Evolutionary conservation across 2,113 vertebrate species (phyloP), one percentile per base, ranked within the genome.

Genomic region (Bubo bubo): DNA sequence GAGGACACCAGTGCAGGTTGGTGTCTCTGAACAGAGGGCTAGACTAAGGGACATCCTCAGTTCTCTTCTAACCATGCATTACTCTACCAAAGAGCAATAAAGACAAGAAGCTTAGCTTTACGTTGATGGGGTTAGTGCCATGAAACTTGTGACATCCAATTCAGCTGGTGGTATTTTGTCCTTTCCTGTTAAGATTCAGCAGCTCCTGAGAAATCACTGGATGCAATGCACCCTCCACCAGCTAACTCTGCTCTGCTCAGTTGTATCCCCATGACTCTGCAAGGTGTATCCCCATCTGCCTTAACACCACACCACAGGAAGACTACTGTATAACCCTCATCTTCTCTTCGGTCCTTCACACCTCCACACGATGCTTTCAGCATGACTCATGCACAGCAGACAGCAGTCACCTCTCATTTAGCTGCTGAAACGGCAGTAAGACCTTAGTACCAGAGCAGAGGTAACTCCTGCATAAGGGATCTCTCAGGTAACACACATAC

Each of bases 181-280:
- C 17, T 13, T 43, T 67, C 23, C 5, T 17, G 3, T 27, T 26
- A 53, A 67, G 45, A 56, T 62, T 32, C 35, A 73, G n/a, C 18
- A 23, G 8, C 10, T 71, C 47, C 41, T 10, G 17, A 67, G 26
- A 84, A 77, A 77, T 30, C 30, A 21, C 4, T 32, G n/a, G 39
- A 35, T 3, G 3, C 16, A 20, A 28, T 7, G 6, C 14, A 34
- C 8, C 3, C 14, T 8, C 21, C 2, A 0, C 7, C 30, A 59
- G 28, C 21, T 32, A 59, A n/a, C 16, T 53, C 45, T 39, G 35
- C n/a, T 49, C 39, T 59, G 32, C 22, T 41, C 21, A 28, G 0
- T 9, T 22, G 10, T n/a, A 43, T 17, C n/a, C 20, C 34, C 18
- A n/a, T 8, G 37, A 28, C 20, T 39, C 52, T 79, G 30, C 18